phyloP scores from a whole-genome alignment of 2,113 vertebrate genomes.

The Microtus ochrogaster region DNA sequence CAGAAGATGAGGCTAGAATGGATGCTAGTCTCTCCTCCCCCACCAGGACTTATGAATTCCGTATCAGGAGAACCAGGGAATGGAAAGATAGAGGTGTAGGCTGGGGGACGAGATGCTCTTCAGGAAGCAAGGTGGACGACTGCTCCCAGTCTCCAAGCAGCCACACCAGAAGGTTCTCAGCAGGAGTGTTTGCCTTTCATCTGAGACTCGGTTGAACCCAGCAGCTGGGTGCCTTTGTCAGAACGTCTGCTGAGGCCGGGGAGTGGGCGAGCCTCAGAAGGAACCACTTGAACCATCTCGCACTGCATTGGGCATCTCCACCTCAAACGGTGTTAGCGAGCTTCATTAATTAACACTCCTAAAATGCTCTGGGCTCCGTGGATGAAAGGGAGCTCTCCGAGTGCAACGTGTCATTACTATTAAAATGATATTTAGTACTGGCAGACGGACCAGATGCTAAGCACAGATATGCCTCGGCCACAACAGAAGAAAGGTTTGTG shows the following conservation, averaged over 20 bases:
- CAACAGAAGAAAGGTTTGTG: constrained; percentile 72
- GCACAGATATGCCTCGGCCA: constrained; percentile 62
- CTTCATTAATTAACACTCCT: constrained; percentile 73
- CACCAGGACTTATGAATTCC: neutral
- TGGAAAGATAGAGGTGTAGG: neutral
- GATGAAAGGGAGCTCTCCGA: constrained; percentile 73
- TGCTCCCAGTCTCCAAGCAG: neutral
- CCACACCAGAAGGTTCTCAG: neutral
- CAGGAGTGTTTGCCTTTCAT: neutral
- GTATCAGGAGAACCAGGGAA: fast-evolving
- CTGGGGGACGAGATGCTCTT: fast-evolving
- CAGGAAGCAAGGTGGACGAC: neutral
- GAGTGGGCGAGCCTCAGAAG: constrained; percentile 64
- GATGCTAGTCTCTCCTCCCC: neutral
- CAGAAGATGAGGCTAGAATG: neutral
- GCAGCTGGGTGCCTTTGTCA: neutral
- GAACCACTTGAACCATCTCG: constrained; percentile 66
- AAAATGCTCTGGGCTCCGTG: constrained; percentile 68
- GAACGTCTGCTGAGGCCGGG: neutral
- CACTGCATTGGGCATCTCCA: neutral
- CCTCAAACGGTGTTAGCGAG: constrained; percentile 64
- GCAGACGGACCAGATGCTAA: constrained; percentile 67
- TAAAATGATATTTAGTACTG: constrained; percentile 68
- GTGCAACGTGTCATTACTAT: constrained; percentile 74
- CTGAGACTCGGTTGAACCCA: neutral